Evolutionary conservation across 37 sponge, comb jelly and placozoan species (phyloP).

Genomic region (Halisarca cf. caerulea): DNA sequence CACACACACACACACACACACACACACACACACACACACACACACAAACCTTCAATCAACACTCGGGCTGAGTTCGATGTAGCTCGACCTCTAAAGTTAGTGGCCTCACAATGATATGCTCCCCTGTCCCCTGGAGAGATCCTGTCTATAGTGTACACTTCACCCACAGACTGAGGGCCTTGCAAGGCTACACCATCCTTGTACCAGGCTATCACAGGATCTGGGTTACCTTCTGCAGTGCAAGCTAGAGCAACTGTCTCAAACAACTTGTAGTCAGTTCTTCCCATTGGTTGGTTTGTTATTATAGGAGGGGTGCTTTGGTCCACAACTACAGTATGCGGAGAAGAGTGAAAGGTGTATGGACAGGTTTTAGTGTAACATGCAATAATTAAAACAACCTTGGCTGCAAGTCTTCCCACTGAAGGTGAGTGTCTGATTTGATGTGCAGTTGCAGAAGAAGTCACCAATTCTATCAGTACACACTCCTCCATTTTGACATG

Average conservation of each 20-base stretch:
- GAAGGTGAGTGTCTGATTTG: background rate
- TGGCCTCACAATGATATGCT: conserved; percentile 17
- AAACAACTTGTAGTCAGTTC: background rate
- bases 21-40: too few species aligned
- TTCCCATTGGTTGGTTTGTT: background rate
- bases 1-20: too few species aligned
- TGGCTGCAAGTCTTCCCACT: background rate
- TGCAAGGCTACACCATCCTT: background rate
- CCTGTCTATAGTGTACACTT: background rate
- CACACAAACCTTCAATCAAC: conserved; percentile 1
- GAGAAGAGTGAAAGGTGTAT: too few species aligned
- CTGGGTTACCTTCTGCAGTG: background rate
- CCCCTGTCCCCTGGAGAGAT: conserved; percentile 11
- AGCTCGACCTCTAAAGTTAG: background rate
- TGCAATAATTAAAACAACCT: too few species aligned
- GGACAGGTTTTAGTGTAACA: too few species aligned
- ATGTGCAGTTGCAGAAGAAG: background rate
- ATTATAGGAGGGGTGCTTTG: background rate
- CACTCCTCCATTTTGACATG: background rate
- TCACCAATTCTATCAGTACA: conserved; percentile 15
- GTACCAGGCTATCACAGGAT: conserved; percentile 8
- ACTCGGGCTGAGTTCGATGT: background rate
- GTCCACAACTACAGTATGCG: background rate
- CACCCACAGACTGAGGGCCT: background rate
- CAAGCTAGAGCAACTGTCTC: background rate